Evolutionary conservation across 37 sponge, comb jelly and placozoan genomes (phyloP).

Genomic region (Beroe ovata): DNA sequence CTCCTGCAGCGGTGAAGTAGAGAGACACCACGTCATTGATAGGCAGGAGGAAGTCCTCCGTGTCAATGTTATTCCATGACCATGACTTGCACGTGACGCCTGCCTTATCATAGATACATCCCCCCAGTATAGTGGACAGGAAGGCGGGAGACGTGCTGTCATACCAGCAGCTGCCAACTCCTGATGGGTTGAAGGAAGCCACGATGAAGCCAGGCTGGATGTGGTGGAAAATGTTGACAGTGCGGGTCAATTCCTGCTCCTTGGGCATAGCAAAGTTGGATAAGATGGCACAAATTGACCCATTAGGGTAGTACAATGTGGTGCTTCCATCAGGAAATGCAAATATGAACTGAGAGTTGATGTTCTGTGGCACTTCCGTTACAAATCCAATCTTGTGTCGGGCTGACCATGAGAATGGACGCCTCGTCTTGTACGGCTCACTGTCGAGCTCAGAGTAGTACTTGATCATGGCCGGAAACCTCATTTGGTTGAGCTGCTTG

Average conservation of each 20-base stretch:
- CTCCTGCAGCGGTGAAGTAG: slow-evolving; percentile 8
- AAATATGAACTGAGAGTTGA: slow-evolving; percentile 14
- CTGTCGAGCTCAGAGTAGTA: slow-evolving; percentile 35
- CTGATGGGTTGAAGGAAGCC: slow-evolving; percentile 63
- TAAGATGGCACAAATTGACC: background rate
- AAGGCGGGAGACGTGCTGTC: slow-evolving; percentile 22
- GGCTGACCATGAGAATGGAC: slow-evolving; percentile 34
- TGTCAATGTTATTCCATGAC: slow-evolving; percentile 58
- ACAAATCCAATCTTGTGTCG: slow-evolving; percentile 54
- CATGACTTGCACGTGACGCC: slow-evolving; percentile 20
- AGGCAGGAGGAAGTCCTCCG: slow-evolving; percentile 60
- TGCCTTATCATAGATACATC: slow-evolving; percentile 28
- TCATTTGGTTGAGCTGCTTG: background rate
- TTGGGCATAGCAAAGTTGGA: slow-evolving; percentile 1
- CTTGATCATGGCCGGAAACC: slow-evolving; percentile 13
- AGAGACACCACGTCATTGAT: slow-evolving; percentile 22
- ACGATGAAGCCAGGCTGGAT: slow-evolving; percentile 9
- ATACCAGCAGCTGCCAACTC: slow-evolving; percentile 55
- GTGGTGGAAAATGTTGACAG: slow-evolving; percentile 35
- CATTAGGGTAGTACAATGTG: slow-evolving; percentile 56
- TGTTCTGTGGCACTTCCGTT: slow-evolving; percentile 52
- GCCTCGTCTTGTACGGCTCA: background rate
- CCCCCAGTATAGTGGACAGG: slow-evolving; percentile 55
- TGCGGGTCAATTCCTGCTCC: slow-evolving; percentile 56
- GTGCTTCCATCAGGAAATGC: slow-evolving; percentile 66